Base-by-base conservation (phyloP, 2,113 vertebrate species). In the Speoplatyrhinus poulsoni region DNA sequence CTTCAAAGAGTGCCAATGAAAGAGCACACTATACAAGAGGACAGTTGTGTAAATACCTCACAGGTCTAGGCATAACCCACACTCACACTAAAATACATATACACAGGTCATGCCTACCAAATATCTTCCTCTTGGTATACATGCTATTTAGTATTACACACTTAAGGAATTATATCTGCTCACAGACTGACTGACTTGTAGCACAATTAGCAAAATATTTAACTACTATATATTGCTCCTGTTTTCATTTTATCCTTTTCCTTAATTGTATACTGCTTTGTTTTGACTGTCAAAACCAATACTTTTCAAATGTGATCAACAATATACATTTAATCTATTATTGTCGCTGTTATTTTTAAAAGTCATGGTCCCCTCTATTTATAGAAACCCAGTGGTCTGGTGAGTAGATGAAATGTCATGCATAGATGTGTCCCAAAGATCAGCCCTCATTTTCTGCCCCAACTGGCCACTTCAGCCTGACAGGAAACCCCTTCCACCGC, bases 1-100 rank as follows among this genome's bases (percentile, higher is more conserved):
- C 73, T 88, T 89, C 89, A 90, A 89, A 90, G 87, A 46, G 62
- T 80, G 46, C 57, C 60, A 76, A 74, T 86, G 79, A 89, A 88
- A 84, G 86, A 82, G 82, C 50, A 47, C 70, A 77, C 77, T 88
- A 80, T 88, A 72, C 71, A 66, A 65, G 81, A 64, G 68, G 73
- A 79, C 61, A 79, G 77, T 76, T 74, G 81, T 82, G 79, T 86
- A 87, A 86, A 88, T 85, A 89, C 62, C 74, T 75, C 66, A 46
- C 76, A 67, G 71, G 61, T 82, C 82, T 84, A 87, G 83, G 72
- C 77, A 89, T 73, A 82, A 85, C 80, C 78, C 84, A 82, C 60
- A 58, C 70, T 71, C 26, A 9, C 69, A 53, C 52, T 65, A 54
- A 73, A 77, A 67, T 77, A 73, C 50, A 74, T 16, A 67, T 71